phyloP scores from a whole-genome alignment of 2,797 vertebrate genomes.

The Acanthiza pusilla region DNA sequence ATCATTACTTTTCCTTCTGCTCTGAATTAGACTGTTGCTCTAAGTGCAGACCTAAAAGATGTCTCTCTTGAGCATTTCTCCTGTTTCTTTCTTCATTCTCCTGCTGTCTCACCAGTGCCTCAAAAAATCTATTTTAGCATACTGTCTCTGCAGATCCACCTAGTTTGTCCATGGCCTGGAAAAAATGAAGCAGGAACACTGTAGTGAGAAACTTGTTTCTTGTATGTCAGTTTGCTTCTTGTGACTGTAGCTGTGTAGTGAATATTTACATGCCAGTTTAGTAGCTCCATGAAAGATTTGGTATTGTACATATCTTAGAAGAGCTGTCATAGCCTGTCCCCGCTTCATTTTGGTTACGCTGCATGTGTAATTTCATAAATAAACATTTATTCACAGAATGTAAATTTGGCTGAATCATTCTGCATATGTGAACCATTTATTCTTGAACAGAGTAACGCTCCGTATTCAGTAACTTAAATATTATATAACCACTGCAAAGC shows the following conservation, averaged over 20 bases:
- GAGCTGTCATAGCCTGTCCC: constrained; percentile 9
- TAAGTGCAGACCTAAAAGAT: neutral
- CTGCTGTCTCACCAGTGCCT: neutral
- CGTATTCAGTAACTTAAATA: constrained; percentile 44
- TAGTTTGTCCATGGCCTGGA: neutral
- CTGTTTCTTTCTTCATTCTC: neutral
- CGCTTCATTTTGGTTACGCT: constrained; percentile 7
- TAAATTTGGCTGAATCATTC: constrained; percentile 58
- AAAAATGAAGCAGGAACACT: neutral
- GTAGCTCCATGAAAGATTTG: neutral
- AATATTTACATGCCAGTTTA: neutral
- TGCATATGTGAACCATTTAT: constrained; percentile 65
- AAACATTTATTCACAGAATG: constrained; percentile 59
- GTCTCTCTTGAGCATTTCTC: neutral
- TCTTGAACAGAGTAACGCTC: constrained; percentile 32
- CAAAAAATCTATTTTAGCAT: neutral
- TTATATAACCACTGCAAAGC: constrained; percentile 63
- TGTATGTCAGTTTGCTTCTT: neutral
- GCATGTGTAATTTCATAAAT: constrained; percentile 54
- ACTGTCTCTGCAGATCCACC: neutral
- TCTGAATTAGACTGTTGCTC: neutral
- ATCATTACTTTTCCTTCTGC: constrained; percentile 30
- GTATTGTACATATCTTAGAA: neutral
- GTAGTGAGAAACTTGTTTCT: neutral
- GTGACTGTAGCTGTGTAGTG: neutral